Evolutionary conservation across 2,888 invertebrate species (phyloP).

Genomic region (Imbricaverruca yamaguchii): DNA sequence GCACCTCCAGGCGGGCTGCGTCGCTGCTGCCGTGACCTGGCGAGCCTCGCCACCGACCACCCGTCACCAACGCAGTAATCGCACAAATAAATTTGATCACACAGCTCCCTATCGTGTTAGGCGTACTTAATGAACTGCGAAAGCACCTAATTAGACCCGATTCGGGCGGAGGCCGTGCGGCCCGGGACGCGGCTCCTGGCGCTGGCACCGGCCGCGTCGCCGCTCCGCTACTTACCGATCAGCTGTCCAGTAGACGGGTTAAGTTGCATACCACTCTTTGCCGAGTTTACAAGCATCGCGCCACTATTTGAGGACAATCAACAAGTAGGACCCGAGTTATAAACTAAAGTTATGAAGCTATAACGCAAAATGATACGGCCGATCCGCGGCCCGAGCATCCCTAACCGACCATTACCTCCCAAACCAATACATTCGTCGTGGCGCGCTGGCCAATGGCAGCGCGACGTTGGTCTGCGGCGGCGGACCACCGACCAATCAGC

Average conservation of each 20-base stretch:
- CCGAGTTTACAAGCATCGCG: constrained; percentile 17
- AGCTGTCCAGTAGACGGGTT: constrained; percentile 5
- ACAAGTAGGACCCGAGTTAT: constrained; percentile 10
- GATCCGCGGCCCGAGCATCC: constrained; percentile 2
- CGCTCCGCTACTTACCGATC: neutral
- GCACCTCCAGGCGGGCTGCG: too few species aligned
- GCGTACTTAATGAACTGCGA: constrained; percentile 1
- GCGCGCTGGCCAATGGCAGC: neutral
- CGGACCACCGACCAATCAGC: neutral
- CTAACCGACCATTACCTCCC: constrained; percentile 17
- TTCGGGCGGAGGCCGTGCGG: neutral
- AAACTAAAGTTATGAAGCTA: constrained; percentile 23
- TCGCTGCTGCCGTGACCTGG: too few species aligned
- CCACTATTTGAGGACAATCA: constrained; percentile 17
- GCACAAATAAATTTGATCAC: constrained; percentile 20
- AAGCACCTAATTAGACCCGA: neutral
- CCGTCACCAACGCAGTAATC: neutral
- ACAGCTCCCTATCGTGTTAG: constrained; percentile 13
- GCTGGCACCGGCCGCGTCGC: too few species aligned
- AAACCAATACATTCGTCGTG: neutral
- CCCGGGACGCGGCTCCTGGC: neutral
- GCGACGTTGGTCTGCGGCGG: neutral
- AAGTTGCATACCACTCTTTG: constrained; percentile 19
- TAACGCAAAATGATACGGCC: constrained; percentile 23
- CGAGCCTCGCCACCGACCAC: neutral